phyloP scores from a whole-genome alignment of 2,888 invertebrate genomes.

The Agrotis clavis region DNA sequence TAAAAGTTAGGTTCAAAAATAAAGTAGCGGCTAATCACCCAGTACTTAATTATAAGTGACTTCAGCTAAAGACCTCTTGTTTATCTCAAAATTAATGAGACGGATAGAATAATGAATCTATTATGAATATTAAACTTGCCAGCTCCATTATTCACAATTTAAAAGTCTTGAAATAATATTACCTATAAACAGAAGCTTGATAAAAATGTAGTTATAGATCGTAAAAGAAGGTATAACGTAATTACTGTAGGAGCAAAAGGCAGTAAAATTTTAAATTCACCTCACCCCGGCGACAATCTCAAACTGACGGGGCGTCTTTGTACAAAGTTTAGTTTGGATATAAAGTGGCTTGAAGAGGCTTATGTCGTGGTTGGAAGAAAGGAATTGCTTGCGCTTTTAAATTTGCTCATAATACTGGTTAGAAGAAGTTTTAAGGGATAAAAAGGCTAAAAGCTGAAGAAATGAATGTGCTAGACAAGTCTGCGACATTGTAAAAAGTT shows the following conservation, averaged over 20 bases:
- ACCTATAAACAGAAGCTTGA: constrained; percentile 23
- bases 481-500: background rate
- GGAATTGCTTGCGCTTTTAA: constrained; percentile 21
- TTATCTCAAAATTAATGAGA: constrained; percentile 21
- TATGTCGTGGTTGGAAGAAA: constrained; percentile 17
- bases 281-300: constrained; percentile 71
- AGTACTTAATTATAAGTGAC: constrained; percentile 30
- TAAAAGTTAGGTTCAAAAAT: background rate
- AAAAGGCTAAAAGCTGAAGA: constrained; percentile 12
- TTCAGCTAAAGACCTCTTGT: constrained; percentile 19
- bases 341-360: constrained; percentile 68
- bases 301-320: constrained; percentile 77
- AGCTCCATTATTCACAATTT: constrained; percentile 27
- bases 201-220: constrained; percentile 16
- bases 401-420: constrained; percentile 33
- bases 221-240: constrained; percentile 40
- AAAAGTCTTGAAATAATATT: constrained; percentile 30
- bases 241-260: constrained; percentile 52
- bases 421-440: constrained; percentile 7
- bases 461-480: constrained; percentile 5
- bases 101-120: constrained; percentile 21
- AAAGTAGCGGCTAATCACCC: constrained; percentile 14
- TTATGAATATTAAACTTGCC: constrained; percentile 33
- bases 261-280: constrained; percentile 74
- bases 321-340: constrained; percentile 66